Base-by-base conservation (phyloP, 23 tunicate species). In the Oikopleura dioica region DNA sequence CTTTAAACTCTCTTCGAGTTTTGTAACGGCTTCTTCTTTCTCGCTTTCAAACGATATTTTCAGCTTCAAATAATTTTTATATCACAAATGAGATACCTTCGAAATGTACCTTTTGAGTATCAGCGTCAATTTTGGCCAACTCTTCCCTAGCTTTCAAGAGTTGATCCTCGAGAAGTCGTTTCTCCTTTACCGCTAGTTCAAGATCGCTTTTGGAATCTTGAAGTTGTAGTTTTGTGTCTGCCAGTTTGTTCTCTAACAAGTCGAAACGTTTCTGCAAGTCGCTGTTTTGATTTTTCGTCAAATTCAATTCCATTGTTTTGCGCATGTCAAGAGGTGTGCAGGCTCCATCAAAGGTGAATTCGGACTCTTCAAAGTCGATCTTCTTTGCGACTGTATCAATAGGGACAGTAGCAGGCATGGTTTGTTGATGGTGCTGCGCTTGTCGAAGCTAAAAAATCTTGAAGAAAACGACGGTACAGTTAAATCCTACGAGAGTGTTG, bases 311-410 rank as follows among this genome's bases (percentile, higher is more conserved):
- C 4, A 4, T 28, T 28, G 33, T 28, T 21, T 63, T 31, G 33
- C 16, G 29, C 2, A 63, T 28, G 26, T 28, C 33, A 28, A 23
- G 72, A 2, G 72, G 72, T 2, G 72, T 63, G 2, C 72, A 2
- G 29, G 29, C 72, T n/a, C n/a, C n/a, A 31, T 63, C 72, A 28
- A 63, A 63, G 26, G 72, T 63, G 33, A 23, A 63, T 63, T 63
- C 72, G 72, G 72, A 63, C 33, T 23, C 32, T 28, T 63, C 72
- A 63, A 63, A 63, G 26, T 63, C 72, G 26, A 63, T 63, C 72
- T 63, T 63, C 33, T 63, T 63, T 63, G 72, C 29, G 5, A 63
- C 33, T 12, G 72, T 21, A 63, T 63, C 72, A 23, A 63, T 63
- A n/a, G n/a, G n/a, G n/a, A n/a, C n/a, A n/a, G n/a, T n/a, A n/a